Base-by-base conservation (phyloP, 2,113 vertebrate genomes). In the Himantopus leucocephalus region DNA sequence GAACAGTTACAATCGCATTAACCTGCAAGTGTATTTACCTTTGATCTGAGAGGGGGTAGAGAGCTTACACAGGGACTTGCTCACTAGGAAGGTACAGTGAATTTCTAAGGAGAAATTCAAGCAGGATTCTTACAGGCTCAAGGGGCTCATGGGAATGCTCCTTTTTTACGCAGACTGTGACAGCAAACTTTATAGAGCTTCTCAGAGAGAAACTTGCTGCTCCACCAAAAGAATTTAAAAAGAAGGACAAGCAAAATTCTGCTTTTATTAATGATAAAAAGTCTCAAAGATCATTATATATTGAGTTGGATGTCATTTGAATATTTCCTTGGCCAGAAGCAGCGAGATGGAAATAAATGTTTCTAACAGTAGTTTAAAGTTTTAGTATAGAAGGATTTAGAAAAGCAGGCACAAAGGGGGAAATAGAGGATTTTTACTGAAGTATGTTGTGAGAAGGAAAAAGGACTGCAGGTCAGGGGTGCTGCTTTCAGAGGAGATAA, bases 291-390 rank as follows among this genome's bases (percentile, higher is more conserved):
- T 63, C 45, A 23, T 87, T 80, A 71, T 41, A 59, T 62, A 71
- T 67, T 78, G 47, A 81, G 13, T 9, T 47, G 13, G 23, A 41
- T 74, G 48, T 53, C 5, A 35, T 91, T 41, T 63, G 64, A 59
- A 41, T 77, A 52, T n/a, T 90, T 87, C 52, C 58, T 52, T 89
- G 64, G 48, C 34, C 90, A 70, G 53, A 58, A 95, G 45, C 14
- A 67, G 58, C 81, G 48, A 95, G 63, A 64, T 74, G 37, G 41
- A 45, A 80, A 71, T 47, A 89, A 75, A 78, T 81, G 66, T 78
- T 96, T 87, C 82, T 68, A 95, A 56, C 52, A 92, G 56, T 68
- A 37, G 39, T 83, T 94, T 84, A 67, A 66, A 95, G n/a, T 93
- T 95, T 96, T 87, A 89, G 29, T 50, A 72, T 7, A 48, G 30